Evolutionary conservation across 2,113 vertebrate genomes (phyloP), one percentile per base, ranked within the genome.

Genomic region (Thomomys bottae): DNA sequence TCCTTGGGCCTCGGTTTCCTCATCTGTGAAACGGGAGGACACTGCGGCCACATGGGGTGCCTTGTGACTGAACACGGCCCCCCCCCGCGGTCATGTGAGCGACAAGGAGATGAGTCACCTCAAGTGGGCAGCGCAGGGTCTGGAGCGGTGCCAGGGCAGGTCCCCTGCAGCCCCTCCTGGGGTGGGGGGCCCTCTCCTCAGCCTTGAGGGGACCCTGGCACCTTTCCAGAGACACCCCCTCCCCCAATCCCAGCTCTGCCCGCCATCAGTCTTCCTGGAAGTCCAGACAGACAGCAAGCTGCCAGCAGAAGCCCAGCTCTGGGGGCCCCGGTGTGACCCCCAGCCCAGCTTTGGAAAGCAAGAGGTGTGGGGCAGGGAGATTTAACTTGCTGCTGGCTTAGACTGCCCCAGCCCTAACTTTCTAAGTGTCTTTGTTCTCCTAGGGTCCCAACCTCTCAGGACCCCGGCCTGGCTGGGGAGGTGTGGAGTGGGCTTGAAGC

Each of bases 1-100:
- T 78, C 93, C 64, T 12, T 40, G 87, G 94, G 84, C 72, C 92
- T 96, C 89, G 89, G 94, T 95, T 93, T 96, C 86, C 76, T 88
- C 96, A 96, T 96, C 88, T 89, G 89, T 42, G 40, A 84, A 73
- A 57, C 63, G n/a, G 75, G 49, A 54, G 84, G 85, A 14, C 40
- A 36, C 20, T 4, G 68, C 38, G 75, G 17, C 92, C 8, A 68
- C 0, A 34, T 45, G 73, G 73, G 57, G 3, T n/a, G 5, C 7
- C 49, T 10, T 8, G 84, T 28, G 63, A 34, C 72, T 26, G 70
- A 88, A 18, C 12, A 40, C 59, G 7, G 49, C 75, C 84, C 36
- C 80, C 79, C 84, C n/a, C 26, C 2, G 94, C 38, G 85, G 92
- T 94, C 86, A 83, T 92, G 87, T 90, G 92, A 70, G 23, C 63